Evolutionary conservation across 2,888 invertebrate genomes (phyloP).

Genomic region (Drosophila flavopinicola): DNA sequence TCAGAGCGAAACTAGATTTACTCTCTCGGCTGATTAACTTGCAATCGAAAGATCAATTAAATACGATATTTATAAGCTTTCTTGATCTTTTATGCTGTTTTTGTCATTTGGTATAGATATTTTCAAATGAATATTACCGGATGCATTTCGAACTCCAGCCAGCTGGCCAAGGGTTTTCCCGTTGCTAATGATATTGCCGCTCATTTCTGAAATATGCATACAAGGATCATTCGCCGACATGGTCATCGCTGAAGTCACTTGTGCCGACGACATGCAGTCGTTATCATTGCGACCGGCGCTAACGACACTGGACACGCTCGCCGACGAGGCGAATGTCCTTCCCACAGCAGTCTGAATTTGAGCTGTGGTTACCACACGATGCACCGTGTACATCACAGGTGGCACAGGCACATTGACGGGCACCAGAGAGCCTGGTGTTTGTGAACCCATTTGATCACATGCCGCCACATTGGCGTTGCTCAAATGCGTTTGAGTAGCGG

Average conservation of each 20-base stretch:
- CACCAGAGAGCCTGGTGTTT: constrained; percentile 60
- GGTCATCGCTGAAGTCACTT: constrained; percentile 66
- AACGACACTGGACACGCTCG: constrained; percentile 84
- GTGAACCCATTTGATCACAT: constrained; percentile 55
- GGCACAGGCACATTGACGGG: constrained; percentile 75
- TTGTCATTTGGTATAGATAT: neutral
- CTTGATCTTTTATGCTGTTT: no score
- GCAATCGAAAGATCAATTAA: no score
- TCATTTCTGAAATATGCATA: constrained; percentile 44
- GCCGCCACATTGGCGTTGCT: constrained; percentile 50
- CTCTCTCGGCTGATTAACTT: no score
- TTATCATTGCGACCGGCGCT: constrained; percentile 81
- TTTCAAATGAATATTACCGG: constrained; percentile 67
- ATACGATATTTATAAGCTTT: no score
- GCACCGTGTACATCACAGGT: constrained; percentile 84
- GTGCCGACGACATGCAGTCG: constrained; percentile 68
- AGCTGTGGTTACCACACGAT: constrained; percentile 84
- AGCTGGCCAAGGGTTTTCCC: constrained; percentile 53
- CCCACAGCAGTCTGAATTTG: constrained; percentile 84
- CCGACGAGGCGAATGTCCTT: constrained; percentile 83
- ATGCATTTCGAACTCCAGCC: constrained; percentile 74
- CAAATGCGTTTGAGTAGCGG: constrained; percentile 81
- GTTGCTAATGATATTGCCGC: constrained; percentile 55
- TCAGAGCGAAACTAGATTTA: no score
- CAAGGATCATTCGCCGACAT: constrained; percentile 63